Evolutionary conservation across 2,888 invertebrate genomes (phyloP).

Genomic region (Pyrrhia umbra): DNA sequence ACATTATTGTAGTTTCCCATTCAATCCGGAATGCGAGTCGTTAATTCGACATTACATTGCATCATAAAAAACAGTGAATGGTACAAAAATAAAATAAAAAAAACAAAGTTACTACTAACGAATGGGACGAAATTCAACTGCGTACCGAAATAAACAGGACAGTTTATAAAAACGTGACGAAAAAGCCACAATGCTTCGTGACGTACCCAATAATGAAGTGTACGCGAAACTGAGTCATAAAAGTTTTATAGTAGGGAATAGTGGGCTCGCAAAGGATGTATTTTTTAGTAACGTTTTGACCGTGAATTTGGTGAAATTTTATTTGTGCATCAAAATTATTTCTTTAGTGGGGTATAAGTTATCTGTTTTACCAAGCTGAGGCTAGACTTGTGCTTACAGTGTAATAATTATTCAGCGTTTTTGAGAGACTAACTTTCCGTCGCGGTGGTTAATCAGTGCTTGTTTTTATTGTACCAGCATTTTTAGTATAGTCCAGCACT

Average conservation of each 20-base stretch:
- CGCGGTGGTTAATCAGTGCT: too few species aligned
- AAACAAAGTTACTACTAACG: constrained; percentile 16
- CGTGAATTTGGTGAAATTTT: constrained; percentile 9
- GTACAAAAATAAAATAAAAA: constrained; percentile 36
- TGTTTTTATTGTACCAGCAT: too few species aligned
- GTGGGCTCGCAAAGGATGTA: constrained; percentile 14
- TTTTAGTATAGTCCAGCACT: too few species aligned
- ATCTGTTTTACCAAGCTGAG: too few species aligned
- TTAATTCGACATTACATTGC: constrained; percentile 35
- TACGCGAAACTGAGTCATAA: constrained; percentile 54
- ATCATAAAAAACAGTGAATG: constrained; percentile 42
- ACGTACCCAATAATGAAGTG: constrained; percentile 53
- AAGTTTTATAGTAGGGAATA: constrained; percentile 55
- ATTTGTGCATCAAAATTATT: background rate
- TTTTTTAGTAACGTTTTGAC: constrained; percentile 28
- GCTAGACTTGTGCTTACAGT: background rate
- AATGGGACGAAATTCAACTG: constrained; percentile 45
- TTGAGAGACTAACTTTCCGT: too few species aligned
- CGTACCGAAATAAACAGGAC: constrained; percentile 55
- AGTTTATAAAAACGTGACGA: constrained; percentile 54
- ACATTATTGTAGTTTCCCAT: constrained; percentile 41
- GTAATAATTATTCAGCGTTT: too few species aligned
- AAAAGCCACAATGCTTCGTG: constrained; percentile 53
- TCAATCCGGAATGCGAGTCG: constrained; percentile 32
- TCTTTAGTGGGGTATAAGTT: background rate